Percentiles rank a stretch among this genome's conserved stretches.
These are phyloP conservation scores for Esox niger DNA, from an alignment of 2,113 vertebrate species.

Conservation along the genomic window DNA sequence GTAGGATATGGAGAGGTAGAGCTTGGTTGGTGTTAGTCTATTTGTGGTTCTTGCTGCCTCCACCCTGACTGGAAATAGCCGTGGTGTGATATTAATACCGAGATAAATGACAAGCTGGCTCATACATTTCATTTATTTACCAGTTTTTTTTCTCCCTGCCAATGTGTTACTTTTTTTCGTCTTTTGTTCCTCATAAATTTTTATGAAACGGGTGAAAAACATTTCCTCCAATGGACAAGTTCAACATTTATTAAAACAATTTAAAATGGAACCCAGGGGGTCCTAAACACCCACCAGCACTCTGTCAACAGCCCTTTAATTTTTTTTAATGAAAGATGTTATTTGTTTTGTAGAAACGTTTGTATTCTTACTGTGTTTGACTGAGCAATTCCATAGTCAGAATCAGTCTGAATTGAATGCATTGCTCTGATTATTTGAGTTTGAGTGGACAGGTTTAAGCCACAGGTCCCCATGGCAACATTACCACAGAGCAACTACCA, in stretches of 20 bases:
- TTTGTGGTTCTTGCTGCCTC: constrained; percentile 42
- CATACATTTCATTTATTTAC: constrained; percentile 38
- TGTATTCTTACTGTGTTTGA: background rate
- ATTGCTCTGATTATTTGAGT: background rate
- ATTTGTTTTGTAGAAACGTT: background rate
- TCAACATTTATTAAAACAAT: background rate
- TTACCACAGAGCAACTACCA: background rate
- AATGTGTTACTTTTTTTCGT: constrained; percentile 14
- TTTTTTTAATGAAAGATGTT: background rate
- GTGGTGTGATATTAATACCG: constrained; percentile 51
- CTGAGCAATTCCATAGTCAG: too few species aligned
- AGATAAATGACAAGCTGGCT: constrained; percentile 45
- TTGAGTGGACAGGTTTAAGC: constrained; percentile 14
- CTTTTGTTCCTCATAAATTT: background rate
- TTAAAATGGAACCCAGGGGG: too few species aligned
- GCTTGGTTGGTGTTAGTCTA: constrained; percentile 51
- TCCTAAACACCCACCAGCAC: too few species aligned
- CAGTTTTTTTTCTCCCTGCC: constrained; percentile 12
- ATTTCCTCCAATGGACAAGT: too few species aligned
- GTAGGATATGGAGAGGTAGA: constrained; percentile 18
- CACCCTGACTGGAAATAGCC: constrained; percentile 43
- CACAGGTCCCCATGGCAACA: constrained; percentile 32
- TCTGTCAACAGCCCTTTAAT: too few species aligned
- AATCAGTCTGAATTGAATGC: background rate
- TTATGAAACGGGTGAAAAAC: background rate